phyloP scores from a whole-genome alignment of 2,888 invertebrate species.

The Labia minor region DNA sequence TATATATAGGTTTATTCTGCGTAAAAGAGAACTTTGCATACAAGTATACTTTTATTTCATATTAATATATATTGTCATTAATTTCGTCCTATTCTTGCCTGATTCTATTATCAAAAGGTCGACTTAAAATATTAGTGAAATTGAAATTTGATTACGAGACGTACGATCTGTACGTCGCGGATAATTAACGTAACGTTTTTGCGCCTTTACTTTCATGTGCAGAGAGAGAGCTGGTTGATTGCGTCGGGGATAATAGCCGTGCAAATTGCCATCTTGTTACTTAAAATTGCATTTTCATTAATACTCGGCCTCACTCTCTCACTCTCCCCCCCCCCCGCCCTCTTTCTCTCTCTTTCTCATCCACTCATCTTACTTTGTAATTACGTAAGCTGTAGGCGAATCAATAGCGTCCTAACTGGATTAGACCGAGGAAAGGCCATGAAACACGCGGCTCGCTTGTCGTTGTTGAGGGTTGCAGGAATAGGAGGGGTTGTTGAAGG shows the following conservation, averaged over 20 bases:
- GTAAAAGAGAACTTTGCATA: too few species aligned
- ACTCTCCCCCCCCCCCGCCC: not conserved
- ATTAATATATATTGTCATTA: too few species aligned
- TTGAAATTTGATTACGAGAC: too few species aligned
- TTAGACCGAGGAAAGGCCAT: not conserved
- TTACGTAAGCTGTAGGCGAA: conserved; percentile 3
- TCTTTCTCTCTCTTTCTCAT: not conserved
- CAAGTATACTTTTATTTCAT: too few species aligned
- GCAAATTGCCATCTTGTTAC: conserved; percentile 3
- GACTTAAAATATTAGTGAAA: too few species aligned
- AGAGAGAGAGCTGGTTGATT: not conserved
- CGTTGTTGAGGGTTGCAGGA: not conserved
- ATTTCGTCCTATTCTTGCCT: too few species aligned
- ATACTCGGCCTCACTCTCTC: not conserved
- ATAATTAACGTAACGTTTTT: not conserved
- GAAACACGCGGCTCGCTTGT: not conserved
- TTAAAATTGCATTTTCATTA: conserved; percentile 13
- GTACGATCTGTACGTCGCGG: too few species aligned
- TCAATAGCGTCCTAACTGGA: conserved; percentile 3
- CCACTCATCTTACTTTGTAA: not conserved
- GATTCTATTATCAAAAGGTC: too few species aligned
- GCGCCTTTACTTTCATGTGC: not conserved
- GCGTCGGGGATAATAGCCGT: not conserved
- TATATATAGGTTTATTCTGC: too few species aligned
- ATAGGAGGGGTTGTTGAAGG: too few species aligned